These are phyloP conservation scores for Bombus consobrinus DNA, from an alignment of 1,140 invertebrate species.

Conservation along the genomic window DNA sequence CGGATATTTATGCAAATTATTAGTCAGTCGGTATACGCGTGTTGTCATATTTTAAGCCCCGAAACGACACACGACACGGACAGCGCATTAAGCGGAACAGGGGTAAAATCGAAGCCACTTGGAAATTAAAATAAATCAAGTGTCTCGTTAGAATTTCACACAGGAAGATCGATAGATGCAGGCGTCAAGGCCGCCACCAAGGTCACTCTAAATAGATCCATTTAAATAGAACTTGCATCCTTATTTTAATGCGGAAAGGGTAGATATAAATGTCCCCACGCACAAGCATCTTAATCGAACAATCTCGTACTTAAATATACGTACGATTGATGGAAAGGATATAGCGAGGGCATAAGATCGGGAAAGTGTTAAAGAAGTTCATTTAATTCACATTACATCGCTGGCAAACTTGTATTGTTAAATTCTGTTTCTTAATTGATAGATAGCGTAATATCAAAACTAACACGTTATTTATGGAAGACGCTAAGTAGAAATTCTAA, in stretches of 20 bases:
- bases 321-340: too few species aligned
- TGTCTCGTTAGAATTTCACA: slow-evolving; percentile 18
- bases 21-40: too few species aligned
- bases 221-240: slow-evolving; percentile 1
- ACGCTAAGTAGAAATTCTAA: too few species aligned
- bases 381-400: too few species aligned
- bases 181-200: neutral
- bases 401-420: too few species aligned
- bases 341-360: too few species aligned
- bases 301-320: too few species aligned
- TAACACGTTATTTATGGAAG: too few species aligned
- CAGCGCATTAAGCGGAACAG: neutral
- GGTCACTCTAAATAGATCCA: slow-evolving; percentile 16
- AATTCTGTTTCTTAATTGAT: too few species aligned
- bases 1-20: neutral
- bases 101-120: neutral
- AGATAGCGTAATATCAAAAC: too few species aligned
- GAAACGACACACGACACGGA: neutral
- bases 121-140: slow-evolving; percentile 1
- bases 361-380: too few species aligned
- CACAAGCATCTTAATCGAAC: neutral
- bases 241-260: neutral
- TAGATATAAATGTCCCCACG: neutral
- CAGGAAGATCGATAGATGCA: neutral
- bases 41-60: neutral